Conservation (phyloP, 2,797 vertebrate genomes). For the Eulemur mongoz region DNA sequence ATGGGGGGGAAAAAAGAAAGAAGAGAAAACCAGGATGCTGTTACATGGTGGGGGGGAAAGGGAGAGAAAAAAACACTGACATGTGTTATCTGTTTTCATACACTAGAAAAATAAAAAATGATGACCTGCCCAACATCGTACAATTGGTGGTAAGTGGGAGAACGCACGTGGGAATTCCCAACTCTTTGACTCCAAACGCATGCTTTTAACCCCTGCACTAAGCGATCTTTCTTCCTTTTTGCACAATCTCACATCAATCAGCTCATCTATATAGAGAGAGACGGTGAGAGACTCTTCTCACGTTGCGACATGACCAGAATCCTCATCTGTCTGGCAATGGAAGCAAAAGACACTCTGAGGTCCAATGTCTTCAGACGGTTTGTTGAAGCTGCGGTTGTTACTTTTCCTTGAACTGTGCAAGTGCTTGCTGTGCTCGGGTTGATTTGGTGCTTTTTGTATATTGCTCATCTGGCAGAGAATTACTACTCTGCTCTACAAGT, state of each 20-base stretch:
- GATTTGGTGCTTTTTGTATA: conserved; percentile 54
- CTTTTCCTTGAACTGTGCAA: neutral
- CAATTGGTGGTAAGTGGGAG: neutral
- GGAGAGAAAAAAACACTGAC: neutral
- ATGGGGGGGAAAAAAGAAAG: neutral
- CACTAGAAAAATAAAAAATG: neutral
- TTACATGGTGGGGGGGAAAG: neutral
- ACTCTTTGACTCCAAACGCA: neutral
- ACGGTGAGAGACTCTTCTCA: neutral
- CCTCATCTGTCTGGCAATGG: neutral
- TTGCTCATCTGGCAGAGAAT: conserved; percentile 75
- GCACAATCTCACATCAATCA: neutral
- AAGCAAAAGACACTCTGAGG: neutral
- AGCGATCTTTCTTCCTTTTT: neutral
- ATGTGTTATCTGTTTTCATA: neutral
- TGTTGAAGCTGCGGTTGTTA: neutral
- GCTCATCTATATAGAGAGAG: accelerated
- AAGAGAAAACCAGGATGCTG: neutral
- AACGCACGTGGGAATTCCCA: neutral
- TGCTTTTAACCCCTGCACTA: neutral
- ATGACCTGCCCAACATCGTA: neutral
- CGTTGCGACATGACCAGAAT: neutral
- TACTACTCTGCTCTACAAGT: conserved; percentile 73
- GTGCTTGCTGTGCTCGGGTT: conserved; percentile 40
- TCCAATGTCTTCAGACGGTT: neutral